Evolutionary conservation across 2,888 invertebrate species (phyloP).

Genomic region (Euzetes globulus): DNA sequence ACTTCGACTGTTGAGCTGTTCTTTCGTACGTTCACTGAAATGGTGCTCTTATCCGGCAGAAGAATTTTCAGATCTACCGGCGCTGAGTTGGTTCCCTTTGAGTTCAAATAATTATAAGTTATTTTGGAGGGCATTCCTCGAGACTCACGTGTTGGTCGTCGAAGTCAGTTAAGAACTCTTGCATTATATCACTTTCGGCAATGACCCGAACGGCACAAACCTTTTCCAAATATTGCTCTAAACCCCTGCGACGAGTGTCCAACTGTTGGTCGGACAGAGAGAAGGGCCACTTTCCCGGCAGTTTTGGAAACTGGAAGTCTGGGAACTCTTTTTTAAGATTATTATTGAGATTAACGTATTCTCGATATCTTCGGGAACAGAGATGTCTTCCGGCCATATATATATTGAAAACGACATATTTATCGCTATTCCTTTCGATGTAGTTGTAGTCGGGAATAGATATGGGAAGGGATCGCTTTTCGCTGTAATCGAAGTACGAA

Average conservation of each 20-base stretch:
- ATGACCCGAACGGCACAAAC: conserved; percentile 96
- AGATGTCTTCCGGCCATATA: conserved; percentile 98
- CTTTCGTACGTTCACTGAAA: conserved; percentile 77
- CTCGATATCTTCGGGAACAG: conserved; percentile 90
- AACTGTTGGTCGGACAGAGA: conserved; percentile 92
- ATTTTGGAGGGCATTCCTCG: no score
- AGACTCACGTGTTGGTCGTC: conserved; percentile 53
- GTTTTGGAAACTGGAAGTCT: conserved; percentile 90
- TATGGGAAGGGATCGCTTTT: conserved; percentile 71
- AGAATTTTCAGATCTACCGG: conserved; percentile 61
- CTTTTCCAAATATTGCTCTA: conserved; percentile 96
- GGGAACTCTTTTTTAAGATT: conserved; percentile 86
- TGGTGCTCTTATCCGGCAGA: conserved; percentile 81
- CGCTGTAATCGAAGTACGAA: conserved; percentile 75
- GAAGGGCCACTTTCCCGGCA: conserved; percentile 98
- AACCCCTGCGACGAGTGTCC: conserved; percentile 82
- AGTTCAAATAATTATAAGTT: no score
- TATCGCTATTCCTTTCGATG: conserved; percentile 60
- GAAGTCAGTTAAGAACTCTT: conserved; percentile 89
- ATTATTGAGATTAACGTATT: conserved; percentile 82
- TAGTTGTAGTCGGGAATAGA: conserved; percentile 90
- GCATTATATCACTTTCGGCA: conserved; percentile 92
- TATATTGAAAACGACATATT: conserved; percentile 69
- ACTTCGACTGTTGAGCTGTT: conserved; percentile 85
- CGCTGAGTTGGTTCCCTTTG: conserved; percentile 47